Evolutionary conservation across 2,888 invertebrate genomes (phyloP).

Genomic region (Schizaphis graminum): DNA sequence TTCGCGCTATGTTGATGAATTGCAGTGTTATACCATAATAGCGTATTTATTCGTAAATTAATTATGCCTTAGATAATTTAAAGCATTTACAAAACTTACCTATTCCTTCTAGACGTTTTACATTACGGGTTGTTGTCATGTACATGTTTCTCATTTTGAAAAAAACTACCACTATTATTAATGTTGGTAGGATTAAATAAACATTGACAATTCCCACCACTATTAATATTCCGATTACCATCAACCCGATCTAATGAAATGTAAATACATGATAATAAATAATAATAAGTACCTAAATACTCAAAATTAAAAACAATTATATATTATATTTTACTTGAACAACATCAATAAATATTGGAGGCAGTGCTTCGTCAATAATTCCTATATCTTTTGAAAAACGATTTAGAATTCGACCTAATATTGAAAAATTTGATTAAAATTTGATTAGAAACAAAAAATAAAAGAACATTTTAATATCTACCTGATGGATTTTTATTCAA

Average conservation of each 20-base stretch:
- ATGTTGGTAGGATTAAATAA: conserved; percentile 72
- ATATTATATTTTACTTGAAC: conserved; percentile 38
- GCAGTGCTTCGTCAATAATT: conserved; percentile 54
- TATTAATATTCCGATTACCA: neutral
- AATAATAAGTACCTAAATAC: too few relatives aligned
- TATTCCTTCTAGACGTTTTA: conserved; percentile 79
- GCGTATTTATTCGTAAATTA: neutral
- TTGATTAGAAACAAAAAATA: neutral
- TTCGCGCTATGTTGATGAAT: conserved; percentile 76
- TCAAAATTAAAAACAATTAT: neutral
- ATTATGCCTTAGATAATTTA: neutral
- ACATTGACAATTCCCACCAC: conserved; percentile 75
- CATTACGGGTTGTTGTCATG: conserved; percentile 79
- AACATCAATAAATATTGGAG: conserved; percentile 18
- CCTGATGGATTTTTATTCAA: conserved; percentile 90
- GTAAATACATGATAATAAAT: neutral
- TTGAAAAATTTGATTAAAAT: neutral
- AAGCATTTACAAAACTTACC: conserved; percentile 72
- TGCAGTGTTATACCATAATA: neutral
- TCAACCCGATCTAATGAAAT: neutral
- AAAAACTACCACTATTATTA: conserved; percentile 76
- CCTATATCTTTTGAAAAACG: conserved; percentile 67
- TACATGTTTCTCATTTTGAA: conserved; percentile 77
- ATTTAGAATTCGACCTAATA: conserved; percentile 65
- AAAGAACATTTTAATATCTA: conserved; percentile 68